These are phyloP conservation scores for Chionoecetes opilio DNA, from an alignment of 1,140 invertebrate genomes.

Conservation along the genomic window DNA sequence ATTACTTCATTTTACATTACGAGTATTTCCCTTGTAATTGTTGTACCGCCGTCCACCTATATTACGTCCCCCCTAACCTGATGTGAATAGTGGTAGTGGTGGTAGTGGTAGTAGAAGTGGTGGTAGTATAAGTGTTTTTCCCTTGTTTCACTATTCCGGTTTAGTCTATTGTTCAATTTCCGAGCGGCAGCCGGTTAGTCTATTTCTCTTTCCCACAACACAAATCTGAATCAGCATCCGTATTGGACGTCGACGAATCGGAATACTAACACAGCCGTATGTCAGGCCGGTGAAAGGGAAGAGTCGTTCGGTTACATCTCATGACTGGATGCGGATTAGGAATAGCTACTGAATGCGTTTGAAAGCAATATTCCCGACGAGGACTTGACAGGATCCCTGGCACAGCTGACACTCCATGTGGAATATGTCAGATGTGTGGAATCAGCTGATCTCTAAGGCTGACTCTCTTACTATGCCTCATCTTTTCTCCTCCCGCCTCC, in stretches of 20 bases:
- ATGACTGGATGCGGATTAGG: background rate
- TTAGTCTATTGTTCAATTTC: background rate
- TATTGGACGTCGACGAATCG: background rate
- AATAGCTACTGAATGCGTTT: background rate
- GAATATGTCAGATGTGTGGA: background rate
- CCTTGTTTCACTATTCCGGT: background rate
- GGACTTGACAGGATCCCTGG: background rate
- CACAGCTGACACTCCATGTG: background rate
- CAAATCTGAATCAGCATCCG: background rate
- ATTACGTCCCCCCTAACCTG: too few relatives aligned
- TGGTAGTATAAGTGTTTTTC: background rate
- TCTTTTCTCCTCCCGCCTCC: background rate
- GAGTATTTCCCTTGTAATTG: too few relatives aligned
- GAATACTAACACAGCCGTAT: conserved; percentile 5
- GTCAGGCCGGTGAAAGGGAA: background rate
- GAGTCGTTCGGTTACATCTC: background rate
- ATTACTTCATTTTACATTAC: too few relatives aligned
- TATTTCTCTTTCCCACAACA: background rate
- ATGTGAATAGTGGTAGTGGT: background rate
- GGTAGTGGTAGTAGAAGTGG: background rate
- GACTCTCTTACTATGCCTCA: background rate
- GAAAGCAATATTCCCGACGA: background rate
- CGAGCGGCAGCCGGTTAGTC: background rate
- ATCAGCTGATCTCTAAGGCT: background rate
- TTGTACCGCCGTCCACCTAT: too few relatives aligned